Percentiles rank a stretch among this genome's conserved stretches.
Evolutionary conservation across 2,113 vertebrate genomes (phyloP).

Genomic region (Gracilinanus agilis): DNA sequence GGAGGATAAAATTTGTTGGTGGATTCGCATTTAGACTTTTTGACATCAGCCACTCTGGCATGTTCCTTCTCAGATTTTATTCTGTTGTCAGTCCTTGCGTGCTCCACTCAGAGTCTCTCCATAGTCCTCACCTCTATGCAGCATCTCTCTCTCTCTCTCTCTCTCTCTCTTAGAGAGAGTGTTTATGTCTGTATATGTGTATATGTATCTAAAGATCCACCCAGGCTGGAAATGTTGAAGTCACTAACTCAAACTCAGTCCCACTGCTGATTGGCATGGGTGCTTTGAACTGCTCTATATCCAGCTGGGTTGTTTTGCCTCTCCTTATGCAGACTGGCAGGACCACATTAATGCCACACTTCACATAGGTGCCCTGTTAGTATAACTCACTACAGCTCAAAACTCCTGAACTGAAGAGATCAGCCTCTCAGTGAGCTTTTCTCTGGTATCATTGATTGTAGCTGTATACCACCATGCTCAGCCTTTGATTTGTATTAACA

Average conservation of each 20-base stretch:
- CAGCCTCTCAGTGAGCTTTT: not conserved
- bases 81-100: not conserved
- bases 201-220: no score
- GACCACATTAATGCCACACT: not conserved
- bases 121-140: not conserved
- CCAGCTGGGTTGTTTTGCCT: not conserved
- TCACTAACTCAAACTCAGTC: not conserved
- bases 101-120: not conserved
- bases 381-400: not conserved
- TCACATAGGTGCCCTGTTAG: not conserved
- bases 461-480: not conserved
- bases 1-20: not conserved
- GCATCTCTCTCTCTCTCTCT: not conserved
- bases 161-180: not conserved
- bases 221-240: not conserved
- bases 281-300: not conserved
- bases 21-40: not conserved
- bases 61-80: not conserved
- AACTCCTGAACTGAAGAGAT: not conserved
- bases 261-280: not conserved
- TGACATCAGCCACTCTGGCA: not conserved
- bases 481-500: not conserved
- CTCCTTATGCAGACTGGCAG: not conserved
- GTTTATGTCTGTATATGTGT: no score
- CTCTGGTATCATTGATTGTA: not conserved